Base-by-base conservation (phyloP, 2,888 invertebrate genomes). In the Heliconius erato region DNA sequence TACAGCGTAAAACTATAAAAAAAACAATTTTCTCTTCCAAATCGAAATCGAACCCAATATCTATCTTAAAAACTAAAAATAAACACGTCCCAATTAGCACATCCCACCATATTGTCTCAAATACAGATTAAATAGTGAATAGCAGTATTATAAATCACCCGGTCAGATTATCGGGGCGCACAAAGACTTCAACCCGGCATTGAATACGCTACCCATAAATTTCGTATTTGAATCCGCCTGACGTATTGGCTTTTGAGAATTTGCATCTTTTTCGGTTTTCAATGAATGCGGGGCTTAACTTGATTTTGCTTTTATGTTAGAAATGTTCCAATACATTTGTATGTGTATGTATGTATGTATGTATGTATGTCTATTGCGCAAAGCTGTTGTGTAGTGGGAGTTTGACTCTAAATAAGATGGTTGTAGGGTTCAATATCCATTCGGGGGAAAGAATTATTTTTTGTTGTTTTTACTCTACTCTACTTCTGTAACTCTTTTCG, bases 151-250 rank as follows among this genome's bases (percentile, higher is more conserved):
- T 63, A 84, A 82, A 74, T 82, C 84, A 78, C 83, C 49, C 74
- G 79, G 84, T 84, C 83, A 84, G 83, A 84, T 84, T 84, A 84
- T 54, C 81, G 77, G 83, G 19, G 81, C 84, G 79, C 83, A 83
- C 82, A 83, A 84, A 84, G 84, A 80, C 83, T 77, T 67, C 77
- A 74, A 71, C 76, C 68, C 68, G 63, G 40, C 79, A 82, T 71
- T 84, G 83, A 83, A 85, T 85, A 79, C 83, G 76, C 79, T 74
- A 65, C 69, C 82, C 76, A 85, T 85, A 83, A 83, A 85, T 85
- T 85, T 82, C 81, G 83, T 82, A 83, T 85, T 82, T 82, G 63
- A 80, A 85, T 82, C 83, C 83, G 82, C 79, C 79, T 83, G 84
- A 83, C 83, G 82, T 84, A 84, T 82, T 84, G 80, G 81, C 78